Evolutionary conservation across 2,113 vertebrate species (phyloP).

Genomic region (Scytalopus superciliaris): DNA sequence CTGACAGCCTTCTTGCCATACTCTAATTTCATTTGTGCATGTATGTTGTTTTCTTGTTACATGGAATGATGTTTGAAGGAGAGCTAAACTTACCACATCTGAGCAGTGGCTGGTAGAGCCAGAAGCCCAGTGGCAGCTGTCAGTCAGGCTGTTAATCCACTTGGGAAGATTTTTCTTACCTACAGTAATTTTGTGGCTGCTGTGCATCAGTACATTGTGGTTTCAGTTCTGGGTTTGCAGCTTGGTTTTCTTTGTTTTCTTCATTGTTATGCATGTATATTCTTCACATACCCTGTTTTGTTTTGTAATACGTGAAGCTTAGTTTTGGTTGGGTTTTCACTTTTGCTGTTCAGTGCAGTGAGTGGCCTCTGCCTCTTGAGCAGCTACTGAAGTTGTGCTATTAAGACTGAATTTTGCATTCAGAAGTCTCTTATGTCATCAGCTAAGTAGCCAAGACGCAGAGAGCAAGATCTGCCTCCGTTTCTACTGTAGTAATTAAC

Average conservation of each 20-base stretch:
- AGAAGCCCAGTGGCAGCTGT: neutral
- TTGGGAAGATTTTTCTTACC: neutral
- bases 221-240: accelerated
- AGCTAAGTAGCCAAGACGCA: neutral
- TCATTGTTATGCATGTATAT: neutral
- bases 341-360: neutral
- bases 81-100: neutral
- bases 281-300: neutral
- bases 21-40: accelerated
- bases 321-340: neutral
- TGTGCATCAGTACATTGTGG: neutral
- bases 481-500: neutral
- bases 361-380: neutral
- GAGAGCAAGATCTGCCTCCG: neutral
- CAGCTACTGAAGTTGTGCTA: neutral
- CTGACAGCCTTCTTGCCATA: neutral
- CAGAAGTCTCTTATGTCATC: neutral
- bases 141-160: neutral
- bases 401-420: neutral
- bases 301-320: neutral
- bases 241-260: neutral
- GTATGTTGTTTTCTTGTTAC: neutral
- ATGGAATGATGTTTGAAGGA: neutral
- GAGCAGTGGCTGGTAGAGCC: neutral
- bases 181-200: neutral